phyloP scores from a whole-genome alignment of 2,797 vertebrate genomes.

The Acanthis flammea region DNA sequence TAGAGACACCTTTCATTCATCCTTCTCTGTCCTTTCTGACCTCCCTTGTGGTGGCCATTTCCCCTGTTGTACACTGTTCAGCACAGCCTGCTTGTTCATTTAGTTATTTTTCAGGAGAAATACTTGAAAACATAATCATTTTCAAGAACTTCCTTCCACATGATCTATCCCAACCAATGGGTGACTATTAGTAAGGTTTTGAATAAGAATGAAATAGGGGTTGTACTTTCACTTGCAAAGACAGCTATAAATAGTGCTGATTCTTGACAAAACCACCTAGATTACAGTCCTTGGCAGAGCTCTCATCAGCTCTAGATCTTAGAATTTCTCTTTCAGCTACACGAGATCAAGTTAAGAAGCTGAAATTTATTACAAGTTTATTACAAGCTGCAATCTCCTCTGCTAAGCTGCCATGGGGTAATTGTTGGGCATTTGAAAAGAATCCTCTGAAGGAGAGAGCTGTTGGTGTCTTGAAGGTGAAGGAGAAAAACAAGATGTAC shows the following conservation, averaged over 20 bases:
- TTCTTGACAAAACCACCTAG: neutral
- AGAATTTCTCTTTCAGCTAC: neutral
- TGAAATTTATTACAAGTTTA: neutral
- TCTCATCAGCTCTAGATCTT: neutral
- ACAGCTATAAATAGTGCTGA: neutral
- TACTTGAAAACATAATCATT: neutral
- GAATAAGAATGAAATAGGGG: neutral
- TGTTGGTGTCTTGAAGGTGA: neutral
- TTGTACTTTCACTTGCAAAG: neutral
- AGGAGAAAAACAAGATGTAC: neutral
- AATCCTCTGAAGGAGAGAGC: neutral
- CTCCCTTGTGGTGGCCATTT: neutral
- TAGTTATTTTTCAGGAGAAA: neutral
- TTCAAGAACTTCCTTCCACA: neutral
- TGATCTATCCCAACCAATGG: neutral
- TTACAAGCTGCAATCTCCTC: neutral
- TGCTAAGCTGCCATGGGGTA: neutral
- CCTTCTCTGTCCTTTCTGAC: neutral
- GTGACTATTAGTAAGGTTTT: neutral
- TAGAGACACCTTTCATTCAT: neutral
- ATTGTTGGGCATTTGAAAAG: neutral
- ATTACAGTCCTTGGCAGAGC: neutral
- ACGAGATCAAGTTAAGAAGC: neutral
- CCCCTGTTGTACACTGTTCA: neutral
- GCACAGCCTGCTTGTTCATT: neutral